phyloP scores from a whole-genome alignment of 2,797 vertebrate species.

The Sitta carolinensis region DNA sequence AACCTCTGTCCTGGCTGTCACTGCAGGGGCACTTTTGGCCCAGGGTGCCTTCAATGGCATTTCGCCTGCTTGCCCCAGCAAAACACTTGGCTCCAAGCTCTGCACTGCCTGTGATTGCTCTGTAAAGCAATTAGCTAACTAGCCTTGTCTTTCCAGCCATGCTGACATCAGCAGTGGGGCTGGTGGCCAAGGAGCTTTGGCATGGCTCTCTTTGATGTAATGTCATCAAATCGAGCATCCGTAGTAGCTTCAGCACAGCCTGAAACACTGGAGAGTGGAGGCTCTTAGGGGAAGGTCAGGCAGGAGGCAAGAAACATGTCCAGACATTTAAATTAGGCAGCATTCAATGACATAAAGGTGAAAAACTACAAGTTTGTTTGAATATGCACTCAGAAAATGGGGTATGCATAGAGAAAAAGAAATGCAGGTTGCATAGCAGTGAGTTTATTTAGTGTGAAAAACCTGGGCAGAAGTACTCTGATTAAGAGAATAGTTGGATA shows the following conservation, averaged over 20 bases:
- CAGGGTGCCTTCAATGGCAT: background rate
- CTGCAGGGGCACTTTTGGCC: background rate
- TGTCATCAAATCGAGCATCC: constrained; percentile 23
- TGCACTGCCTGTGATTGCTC: background rate
- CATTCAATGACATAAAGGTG: background rate
- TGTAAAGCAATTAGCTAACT: constrained; percentile 66
- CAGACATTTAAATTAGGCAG: background rate
- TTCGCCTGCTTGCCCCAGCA: constrained; percentile 22
- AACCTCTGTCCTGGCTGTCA: background rate
- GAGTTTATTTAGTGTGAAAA: background rate
- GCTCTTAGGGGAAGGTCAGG: background rate
- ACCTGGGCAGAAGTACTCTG: background rate
- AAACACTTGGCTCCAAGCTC: constrained; percentile 26
- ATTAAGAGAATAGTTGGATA: background rate
- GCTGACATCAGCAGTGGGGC: constrained; percentile 56
- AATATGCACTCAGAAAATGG: background rate
- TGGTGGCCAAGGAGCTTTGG: constrained; percentile 49
- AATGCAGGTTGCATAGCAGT: background rate
- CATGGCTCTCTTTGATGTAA: constrained; percentile 12
- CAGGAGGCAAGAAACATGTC: background rate
- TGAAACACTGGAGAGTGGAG: background rate
- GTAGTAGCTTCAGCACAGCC: background rate
- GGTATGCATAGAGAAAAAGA: background rate
- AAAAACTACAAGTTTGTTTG: background rate
- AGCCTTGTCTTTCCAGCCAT: constrained; percentile 27